Evolutionary conservation across 1,140 invertebrate species (phyloP), one percentile per base, ranked within the genome.

Genomic region (Drosophila lowei): DNA sequence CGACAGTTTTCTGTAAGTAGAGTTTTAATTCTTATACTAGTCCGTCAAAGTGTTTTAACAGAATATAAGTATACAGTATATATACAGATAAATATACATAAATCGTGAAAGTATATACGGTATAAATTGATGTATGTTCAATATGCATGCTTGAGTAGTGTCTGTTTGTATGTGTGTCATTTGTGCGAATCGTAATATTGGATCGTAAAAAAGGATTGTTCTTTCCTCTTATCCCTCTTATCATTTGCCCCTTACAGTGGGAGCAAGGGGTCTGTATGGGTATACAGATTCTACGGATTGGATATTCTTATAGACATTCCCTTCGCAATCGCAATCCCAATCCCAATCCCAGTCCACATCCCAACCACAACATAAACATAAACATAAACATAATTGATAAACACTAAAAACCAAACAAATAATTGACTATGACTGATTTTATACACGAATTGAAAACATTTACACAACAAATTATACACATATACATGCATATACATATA

Each of bases 341-440:
- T 46, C 63, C 52, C 71, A 57, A 18, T 18, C 18, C 18, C 18
- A 2, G 2, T 18, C 18, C 18, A 18, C 18, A 73, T 72, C 60
- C 64, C 61, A 68, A 67, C 47, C 66, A 70, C 68, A 72, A 72
- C 49, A 53, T 30, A 38, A 71, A 70, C 18, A 68, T 61, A 78
- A 72, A 72, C 48, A 52, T 30, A 38, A 60, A 71, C 18, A 71
- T 62, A 72, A 86, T 59, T 79, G 72, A 79, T 72, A 78, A 88
- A 88, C 77, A 68, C 65, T 64, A 67, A 68, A 67, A 64, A 67
- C 11, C 11, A 38, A 38, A 64, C 55, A 68, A 68, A 68, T 68
- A 88, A 88, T 78, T 86, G 77, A 86, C 83, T 86, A 80, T 81
- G 81, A 85, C 81, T 85, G 81, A 85, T 85, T 85, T 85, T 74